Conservation (phyloP, 2,113 vertebrate species). For the Microtus montanus region DNA sequence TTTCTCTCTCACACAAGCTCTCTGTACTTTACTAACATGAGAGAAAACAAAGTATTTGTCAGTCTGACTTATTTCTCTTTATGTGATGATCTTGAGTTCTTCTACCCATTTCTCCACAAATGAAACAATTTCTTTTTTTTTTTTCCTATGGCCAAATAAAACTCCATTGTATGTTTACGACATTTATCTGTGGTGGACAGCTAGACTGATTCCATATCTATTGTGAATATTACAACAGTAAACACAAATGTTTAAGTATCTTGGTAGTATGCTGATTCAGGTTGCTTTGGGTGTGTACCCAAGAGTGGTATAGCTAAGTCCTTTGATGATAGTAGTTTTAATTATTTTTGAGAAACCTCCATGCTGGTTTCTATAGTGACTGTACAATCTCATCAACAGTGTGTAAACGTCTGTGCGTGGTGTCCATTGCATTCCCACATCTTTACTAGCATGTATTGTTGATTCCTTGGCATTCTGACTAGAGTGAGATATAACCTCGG, state of each 20-base stretch:
- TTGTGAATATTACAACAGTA: not conserved
- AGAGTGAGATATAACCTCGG: not conserved
- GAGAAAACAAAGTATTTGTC: not conserved
- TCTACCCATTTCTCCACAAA: not conserved
- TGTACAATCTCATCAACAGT: not conserved
- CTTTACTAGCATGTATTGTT: not conserved
- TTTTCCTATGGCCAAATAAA: not conserved
- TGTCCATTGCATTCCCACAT: not conserved
- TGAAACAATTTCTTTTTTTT: not conserved
- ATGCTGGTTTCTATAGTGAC: not conserved
- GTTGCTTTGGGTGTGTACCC: not conserved
- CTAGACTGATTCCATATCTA: not conserved
- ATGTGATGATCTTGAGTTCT: not conserved
- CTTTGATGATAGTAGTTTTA: not conserved
- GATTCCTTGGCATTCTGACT: not conserved
- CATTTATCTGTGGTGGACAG: not conserved
- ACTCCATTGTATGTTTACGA: not conserved
- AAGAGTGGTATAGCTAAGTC: not conserved
- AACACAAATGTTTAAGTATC: not conserved
- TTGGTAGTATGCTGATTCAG: not conserved
- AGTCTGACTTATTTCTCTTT: not conserved
- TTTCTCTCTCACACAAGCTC: too few relatives aligned
- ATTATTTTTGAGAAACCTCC: not conserved
- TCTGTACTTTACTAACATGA: not conserved
- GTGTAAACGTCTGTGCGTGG: not conserved